Base-by-base conservation (phyloP, 2,797 vertebrate species). In the Cottoperca gobio region DNA sequence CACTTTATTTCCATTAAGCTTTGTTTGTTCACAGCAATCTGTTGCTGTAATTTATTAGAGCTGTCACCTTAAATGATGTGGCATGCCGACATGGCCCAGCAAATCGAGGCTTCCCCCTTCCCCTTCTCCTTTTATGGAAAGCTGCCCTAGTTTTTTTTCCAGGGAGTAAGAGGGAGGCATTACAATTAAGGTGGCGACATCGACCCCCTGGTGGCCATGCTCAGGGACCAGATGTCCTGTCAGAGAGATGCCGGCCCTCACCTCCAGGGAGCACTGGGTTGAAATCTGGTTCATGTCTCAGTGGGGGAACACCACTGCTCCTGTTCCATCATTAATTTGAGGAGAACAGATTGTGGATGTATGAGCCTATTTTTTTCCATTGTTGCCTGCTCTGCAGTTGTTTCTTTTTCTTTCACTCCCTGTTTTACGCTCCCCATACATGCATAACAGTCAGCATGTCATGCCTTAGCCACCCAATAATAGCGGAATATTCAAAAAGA, bases 201-300 rank as follows among this genome's bases (percentile, higher is more conserved):
- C 52, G 86, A 88, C 84, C 88, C 91, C 91, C 91, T 89, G 64
- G 88, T 88, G 91, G 89, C 88, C 78, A 78, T 73, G 90, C 88
- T 91, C 88, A 62, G 91, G 86, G 92, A 91, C 87, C 82, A 91
- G 87, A 91, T 91, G 90, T 92, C 91, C 88, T 92, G 90, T 91
- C 88, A 85, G 85, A 83, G 89, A 92, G 78, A 87, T 78, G 81
- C 85, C 21, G 79, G 84, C 86, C 84, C 52, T 92, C 89, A 93
- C 90, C 94, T 93, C 91, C 28, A 79, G 94, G 94, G 94, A 94
- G 83, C 89, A 85, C 82, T 74, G 85, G 93, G 93, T 95, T 94
- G 92, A 95, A 95, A 95, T 95, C 93, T 95, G 93, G 94, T 94
- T 95, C 93, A 95, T 67, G 92, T 89, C 93, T 95, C 93, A 73